These are phyloP conservation scores for Ectobius pallidus DNA, from an alignment of 2,888 invertebrate genomes.

Conservation along the genomic window DNA sequence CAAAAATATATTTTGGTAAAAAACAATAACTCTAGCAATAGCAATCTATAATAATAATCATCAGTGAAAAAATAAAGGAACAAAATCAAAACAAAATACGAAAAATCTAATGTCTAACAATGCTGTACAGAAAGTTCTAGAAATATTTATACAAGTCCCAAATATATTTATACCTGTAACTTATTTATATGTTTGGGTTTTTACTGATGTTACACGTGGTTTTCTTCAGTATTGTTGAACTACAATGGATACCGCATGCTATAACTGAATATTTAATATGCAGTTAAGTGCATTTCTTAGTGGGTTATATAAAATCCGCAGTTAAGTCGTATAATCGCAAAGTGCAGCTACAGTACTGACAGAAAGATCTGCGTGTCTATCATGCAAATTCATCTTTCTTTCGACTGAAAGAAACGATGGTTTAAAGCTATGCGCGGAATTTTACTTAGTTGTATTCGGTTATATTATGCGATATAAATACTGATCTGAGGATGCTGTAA, in stretches of 20 bases:
- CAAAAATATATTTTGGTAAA: conserved; percentile 44
- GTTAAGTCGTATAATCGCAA: not conserved
- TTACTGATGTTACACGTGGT: conserved; percentile 2
- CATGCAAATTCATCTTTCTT: not conserved
- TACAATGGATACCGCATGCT: conserved; percentile 16
- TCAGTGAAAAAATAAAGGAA: conserved; percentile 47
- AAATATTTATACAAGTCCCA: conserved; percentile 1
- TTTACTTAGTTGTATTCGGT: conserved; percentile 13
- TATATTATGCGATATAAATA: conserved; percentile 31
- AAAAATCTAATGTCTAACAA: conserved; percentile 27
- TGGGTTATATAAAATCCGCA: not conserved
- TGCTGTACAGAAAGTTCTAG: conserved; percentile 32
- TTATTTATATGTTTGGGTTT: conserved; percentile 12
- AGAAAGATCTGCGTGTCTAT: not conserved
- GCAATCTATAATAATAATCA: conserved; percentile 46
- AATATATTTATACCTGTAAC: not conserved
- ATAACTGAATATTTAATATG: conserved; percentile 25
- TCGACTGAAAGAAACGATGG: conserved; percentile 16
- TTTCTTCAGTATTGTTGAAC: not conserved
- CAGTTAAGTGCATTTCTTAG: conserved; percentile 1
- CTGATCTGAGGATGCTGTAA: conserved; percentile 22
- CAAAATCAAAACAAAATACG: conserved; percentile 40
- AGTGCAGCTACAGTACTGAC: conserved; percentile 3
- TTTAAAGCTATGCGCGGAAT: conserved; percentile 15
- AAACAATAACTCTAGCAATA: conserved; percentile 51